phyloP scores from a whole-genome alignment of 92 coral and sea anemone genomes.

The Porites cylindrica region DNA sequence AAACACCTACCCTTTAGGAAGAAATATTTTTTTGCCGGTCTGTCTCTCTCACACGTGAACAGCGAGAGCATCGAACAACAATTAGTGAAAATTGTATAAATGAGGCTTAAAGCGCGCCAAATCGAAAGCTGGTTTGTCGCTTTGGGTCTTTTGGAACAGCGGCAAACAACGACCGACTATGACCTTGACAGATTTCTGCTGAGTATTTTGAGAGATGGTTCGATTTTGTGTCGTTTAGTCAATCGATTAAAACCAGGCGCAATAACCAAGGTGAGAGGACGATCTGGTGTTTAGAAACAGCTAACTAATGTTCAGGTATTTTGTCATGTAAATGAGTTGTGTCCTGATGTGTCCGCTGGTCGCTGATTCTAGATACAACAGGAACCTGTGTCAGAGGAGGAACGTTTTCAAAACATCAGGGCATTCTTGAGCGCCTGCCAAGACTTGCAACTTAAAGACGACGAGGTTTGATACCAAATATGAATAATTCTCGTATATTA shows the following conservation, averaged over 20 bases:
- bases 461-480: slow-evolving; percentile 80
- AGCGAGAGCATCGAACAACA: slow-evolving; percentile 11
- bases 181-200: slow-evolving; percentile 50
- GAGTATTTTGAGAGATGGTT: slow-evolving; percentile 73
- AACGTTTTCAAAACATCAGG: slow-evolving; percentile 65
- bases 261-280: slow-evolving; percentile 75
- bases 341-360: slow-evolving; percentile 52
- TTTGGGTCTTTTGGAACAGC: slow-evolving; percentile 68
- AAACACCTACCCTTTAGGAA: slow-evolving; percentile 14
- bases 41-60: slow-evolving; percentile 15
- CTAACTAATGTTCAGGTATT: slow-evolving; percentile 32
- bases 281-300: slow-evolving; percentile 37
- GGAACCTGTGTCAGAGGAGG: slow-evolving; percentile 68
- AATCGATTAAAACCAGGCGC: slow-evolving; percentile 79
- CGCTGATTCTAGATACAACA: slow-evolving; percentile 72
- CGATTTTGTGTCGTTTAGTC: slow-evolving; percentile 75
- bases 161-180: slow-evolving; percentile 44
- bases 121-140: slow-evolving; percentile 70
- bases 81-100: slow-evolving; percentile 12
- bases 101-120: slow-evolving; percentile 53
- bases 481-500: slow-evolving; percentile 60
- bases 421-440: slow-evolving; percentile 83
- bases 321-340: slow-evolving; percentile 74
- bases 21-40: slow-evolving; percentile 13
- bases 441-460: slow-evolving; percentile 77